Evolutionary conservation across 92 coral and sea anemone genomes (phyloP), one percentile per base, ranked within the genome.

Genomic region (Actinostola sp.): DNA sequence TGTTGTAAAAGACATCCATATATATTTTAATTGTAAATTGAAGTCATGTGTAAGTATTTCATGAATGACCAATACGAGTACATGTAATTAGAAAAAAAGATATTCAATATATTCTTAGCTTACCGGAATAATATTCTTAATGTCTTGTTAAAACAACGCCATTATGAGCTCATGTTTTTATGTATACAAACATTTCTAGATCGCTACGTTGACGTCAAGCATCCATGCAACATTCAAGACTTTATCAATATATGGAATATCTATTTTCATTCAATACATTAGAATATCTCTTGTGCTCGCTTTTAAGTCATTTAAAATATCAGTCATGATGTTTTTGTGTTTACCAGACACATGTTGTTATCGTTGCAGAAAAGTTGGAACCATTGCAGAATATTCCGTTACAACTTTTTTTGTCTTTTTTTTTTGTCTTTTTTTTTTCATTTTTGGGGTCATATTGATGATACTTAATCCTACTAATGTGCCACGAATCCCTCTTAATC

Each of bases 51-150:
- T 20, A 31, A 53, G 3, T 53, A 53, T 53, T 53, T 53, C 25
- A 53, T 53, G 25, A 53, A 53, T 31, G 60, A 53, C 25, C 20
- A 53, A 3, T 21, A 53, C 8, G 10, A 20, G 60, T 53, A 53
- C 20, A 20, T n/a, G n/a, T n/a, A n/a, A n/a, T n/a, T n/a, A n/a
- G n/a, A 20, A 53, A 53, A 53, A 53, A 1, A 53, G 60, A 53
- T 11, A 53, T 53, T 21, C 60, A 53, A 53, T 53, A n/a, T n/a
- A 53, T 53, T 53, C 25, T 53, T 53, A 53, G 25, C n/a, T n/a
- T 53, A 21, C 20, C 32, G 16, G 2, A 24, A 31, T 28, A 20
- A 53, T 20, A 9, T 53, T 20, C 25, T 53, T 53, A 53, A 53
- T 53, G 28, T 5, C 15, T 20, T 53, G 60, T 53, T 6, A 53